These are phyloP conservation scores for Frankliniella intonsa DNA, from an alignment of 2,888 invertebrate species.

Conservation along the genomic window DNA sequence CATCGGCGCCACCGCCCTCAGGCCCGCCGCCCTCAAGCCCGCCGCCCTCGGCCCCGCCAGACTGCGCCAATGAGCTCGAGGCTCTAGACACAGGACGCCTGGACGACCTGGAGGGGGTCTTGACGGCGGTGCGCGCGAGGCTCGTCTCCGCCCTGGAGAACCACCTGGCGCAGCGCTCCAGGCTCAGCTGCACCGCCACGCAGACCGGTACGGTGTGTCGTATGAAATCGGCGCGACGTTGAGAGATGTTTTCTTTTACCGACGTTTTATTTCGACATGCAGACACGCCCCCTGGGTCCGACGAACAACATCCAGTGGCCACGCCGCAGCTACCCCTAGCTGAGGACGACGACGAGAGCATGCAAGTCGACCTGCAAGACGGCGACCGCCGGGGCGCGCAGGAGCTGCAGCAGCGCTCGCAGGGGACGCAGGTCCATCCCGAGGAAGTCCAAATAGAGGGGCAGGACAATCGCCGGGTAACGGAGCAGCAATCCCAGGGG, in stretches of 20 bases:
- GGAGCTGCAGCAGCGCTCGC: not conserved
- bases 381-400: not conserved
- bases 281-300: not conserved
- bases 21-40: not conserved
- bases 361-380: not conserved
- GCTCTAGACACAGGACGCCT: not conserved
- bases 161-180: not conserved
- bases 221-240: too few species aligned
- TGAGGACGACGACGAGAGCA: too few species aligned
- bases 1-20: not conserved
- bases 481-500: not conserved
- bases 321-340: too few species aligned
- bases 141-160: not conserved
- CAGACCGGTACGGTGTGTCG: too few species aligned
- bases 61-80: not conserved
- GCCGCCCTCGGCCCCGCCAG: not conserved
- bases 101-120: not conserved
- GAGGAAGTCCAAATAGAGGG: not conserved
- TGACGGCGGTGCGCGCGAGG: not conserved
- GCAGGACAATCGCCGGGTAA: not conserved
- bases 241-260: too few species aligned
- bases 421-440: not conserved
- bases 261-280: too few species aligned
- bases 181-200: not conserved
- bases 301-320: not conserved